Evolutionary conservation across 2,888 invertebrate species (phyloP).

Genomic region (Hirtodrosophila trivittata): DNA sequence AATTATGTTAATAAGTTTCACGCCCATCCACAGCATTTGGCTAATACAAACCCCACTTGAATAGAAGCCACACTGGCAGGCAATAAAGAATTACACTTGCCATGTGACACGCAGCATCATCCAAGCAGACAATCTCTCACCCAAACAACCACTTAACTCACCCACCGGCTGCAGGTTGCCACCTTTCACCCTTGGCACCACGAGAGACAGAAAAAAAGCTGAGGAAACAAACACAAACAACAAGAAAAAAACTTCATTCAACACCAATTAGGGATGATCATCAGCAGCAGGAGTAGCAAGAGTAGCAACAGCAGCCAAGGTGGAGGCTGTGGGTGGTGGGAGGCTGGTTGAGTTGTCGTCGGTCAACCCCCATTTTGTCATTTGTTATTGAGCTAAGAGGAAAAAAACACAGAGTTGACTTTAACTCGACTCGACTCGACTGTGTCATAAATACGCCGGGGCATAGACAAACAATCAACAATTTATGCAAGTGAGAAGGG

Average conservation of each 20-base stretch:
- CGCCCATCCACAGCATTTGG: constrained; percentile 66
- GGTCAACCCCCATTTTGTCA: constrained; percentile 68
- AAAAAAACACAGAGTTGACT: constrained; percentile 55
- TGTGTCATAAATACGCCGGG: constrained; percentile 76
- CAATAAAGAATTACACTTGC: constrained; percentile 55
- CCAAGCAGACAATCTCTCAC: constrained; percentile 18
- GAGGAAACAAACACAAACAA: constrained; percentile 13
- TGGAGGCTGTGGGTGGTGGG: constrained; percentile 16
- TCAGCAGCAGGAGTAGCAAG: constrained; percentile 54
- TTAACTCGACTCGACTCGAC: constrained; percentile 50
- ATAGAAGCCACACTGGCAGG: constrained; percentile 16
- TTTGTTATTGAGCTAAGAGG: constrained; percentile 70
- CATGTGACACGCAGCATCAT: constrained; percentile 53
- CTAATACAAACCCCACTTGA: constrained; percentile 37
- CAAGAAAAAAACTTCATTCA: constrained; percentile 82
- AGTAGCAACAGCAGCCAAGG: constrained; percentile 22
- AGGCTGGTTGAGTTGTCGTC: constrained; percentile 55
- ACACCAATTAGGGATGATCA: constrained; percentile 84
- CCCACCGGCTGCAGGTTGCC: constrained; percentile 55
- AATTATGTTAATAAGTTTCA: constrained; percentile 80
- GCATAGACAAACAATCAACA: constrained; percentile 81
- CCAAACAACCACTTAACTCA: constrained; percentile 33
- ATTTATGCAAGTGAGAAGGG: constrained; percentile 69
- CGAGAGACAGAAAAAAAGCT: neutral
- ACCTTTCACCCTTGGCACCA: constrained; percentile 68